Conservation (phyloP, 2,113 vertebrate species). For the Argyrosomus japonicus region DNA sequence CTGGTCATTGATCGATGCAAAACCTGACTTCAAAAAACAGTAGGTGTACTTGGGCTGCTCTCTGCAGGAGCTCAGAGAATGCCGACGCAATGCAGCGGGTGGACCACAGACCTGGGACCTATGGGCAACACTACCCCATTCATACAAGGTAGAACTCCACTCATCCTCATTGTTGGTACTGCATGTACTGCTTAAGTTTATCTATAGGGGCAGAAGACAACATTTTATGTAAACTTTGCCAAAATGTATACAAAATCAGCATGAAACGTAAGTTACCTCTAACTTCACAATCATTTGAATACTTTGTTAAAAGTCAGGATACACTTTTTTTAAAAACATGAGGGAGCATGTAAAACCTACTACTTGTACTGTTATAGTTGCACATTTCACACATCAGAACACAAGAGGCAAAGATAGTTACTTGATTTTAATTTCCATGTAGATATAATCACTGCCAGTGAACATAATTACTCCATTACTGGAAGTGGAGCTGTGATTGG, state of each 20-base stretch:
- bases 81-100: conserved; percentile 72
- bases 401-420: neutral
- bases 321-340: neutral
- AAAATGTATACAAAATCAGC: conserved; percentile 2
- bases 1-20: conserved; percentile 70
- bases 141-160: conserved; percentile 63
- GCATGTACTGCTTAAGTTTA: conserved; percentile 11
- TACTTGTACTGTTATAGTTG: neutral
- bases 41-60: conserved; percentile 42
- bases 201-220: neutral
- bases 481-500: conserved; percentile 48
- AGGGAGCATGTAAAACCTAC: neutral
- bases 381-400: conserved; percentile 6
- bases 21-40: conserved; percentile 54
- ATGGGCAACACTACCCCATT: conserved; percentile 7
- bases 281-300: neutral
- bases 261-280: neutral
- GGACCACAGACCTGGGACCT: conserved; percentile 52
- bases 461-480: conserved; percentile 52
- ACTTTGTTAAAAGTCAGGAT: neutral
- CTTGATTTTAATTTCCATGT: conserved; percentile 43
- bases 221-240: conserved; percentile 15
- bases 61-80: conserved; percentile 62
- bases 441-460: conserved; percentile 39
- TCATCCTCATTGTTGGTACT: conserved; percentile 1